Percentiles rank a stretch among this genome's conserved stretches.
These are phyloP conservation scores for Erynnis tages DNA, from an alignment of 2,888 invertebrate genomes.

Conservation along the genomic window DNA sequence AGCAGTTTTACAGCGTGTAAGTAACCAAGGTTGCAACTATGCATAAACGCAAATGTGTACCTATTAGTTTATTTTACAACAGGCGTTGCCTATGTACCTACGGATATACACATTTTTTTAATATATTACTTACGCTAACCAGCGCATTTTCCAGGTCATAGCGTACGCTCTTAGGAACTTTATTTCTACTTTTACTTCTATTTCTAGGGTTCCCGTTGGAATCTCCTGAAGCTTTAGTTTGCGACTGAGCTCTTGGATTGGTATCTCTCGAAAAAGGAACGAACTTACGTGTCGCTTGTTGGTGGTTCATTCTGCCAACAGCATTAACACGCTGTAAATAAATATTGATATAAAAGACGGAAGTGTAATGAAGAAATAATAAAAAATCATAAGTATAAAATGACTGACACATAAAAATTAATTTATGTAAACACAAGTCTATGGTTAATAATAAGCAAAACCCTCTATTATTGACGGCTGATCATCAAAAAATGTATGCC, in stretches of 20 bases:
- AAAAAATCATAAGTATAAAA: conserved; percentile 14
- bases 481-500: no score
- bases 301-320: conserved; percentile 28
- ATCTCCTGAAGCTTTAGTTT: conserved; percentile 30
- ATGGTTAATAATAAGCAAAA: no score
- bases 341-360: conserved; percentile 23
- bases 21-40: no score
- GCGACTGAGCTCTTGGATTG: conserved; percentile 30
- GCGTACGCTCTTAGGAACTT: conserved; percentile 60
- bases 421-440: conserved; percentile 5
- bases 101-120: no score
- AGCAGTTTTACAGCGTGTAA: no score
- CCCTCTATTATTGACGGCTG: no score
- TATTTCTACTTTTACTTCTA: conserved; percentile 48
- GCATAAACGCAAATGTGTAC: no score
- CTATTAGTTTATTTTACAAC: no score
- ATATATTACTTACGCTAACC: conserved; percentile 58
- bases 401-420: conserved; percentile 1
- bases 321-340: conserved; percentile 21
- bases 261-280: conserved; percentile 34
- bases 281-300: conserved; percentile 33
- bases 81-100: no score
- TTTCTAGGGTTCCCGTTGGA: conserved; percentile 30
- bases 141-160: conserved; percentile 70
- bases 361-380: neutral